Conservation (phyloP, 2,797 vertebrate genomes). For the Uromys caudimaculatus region DNA sequence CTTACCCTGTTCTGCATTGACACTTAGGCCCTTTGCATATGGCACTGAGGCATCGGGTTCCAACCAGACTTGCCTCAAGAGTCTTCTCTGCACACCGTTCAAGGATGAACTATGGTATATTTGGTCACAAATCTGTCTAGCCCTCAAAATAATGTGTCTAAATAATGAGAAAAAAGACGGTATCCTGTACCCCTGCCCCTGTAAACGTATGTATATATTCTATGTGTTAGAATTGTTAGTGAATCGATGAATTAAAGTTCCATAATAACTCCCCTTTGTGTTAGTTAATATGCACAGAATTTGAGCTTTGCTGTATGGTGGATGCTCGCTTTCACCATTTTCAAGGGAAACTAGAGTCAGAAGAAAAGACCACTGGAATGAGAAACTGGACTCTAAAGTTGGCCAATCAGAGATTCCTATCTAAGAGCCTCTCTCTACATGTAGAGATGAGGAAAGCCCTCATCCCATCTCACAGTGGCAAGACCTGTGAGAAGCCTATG, state of each 20-base stretch:
- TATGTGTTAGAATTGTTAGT: neutral
- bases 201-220: conserved; percentile 5
- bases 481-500: neutral
- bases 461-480: neutral
- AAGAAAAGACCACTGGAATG: neutral
- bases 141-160: neutral
- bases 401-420: neutral
- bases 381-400: neutral
- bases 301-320: neutral
- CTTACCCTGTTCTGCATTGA: neutral
- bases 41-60: neutral
- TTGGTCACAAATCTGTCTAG: neutral
- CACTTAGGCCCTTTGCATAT: neutral
- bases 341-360: neutral
- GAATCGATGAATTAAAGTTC: conserved; percentile 37
- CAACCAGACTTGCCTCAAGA: neutral
- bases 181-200: neutral
- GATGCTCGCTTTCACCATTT: neutral
- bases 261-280: neutral
- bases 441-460: neutral
- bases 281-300: neutral
- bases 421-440: neutral
- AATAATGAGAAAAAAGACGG: neutral
- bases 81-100: neutral
- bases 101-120: neutral